These are phyloP conservation scores for Crypturellus undulatus DNA, from an alignment of 2,113 vertebrate genomes.

Conservation along the genomic window DNA sequence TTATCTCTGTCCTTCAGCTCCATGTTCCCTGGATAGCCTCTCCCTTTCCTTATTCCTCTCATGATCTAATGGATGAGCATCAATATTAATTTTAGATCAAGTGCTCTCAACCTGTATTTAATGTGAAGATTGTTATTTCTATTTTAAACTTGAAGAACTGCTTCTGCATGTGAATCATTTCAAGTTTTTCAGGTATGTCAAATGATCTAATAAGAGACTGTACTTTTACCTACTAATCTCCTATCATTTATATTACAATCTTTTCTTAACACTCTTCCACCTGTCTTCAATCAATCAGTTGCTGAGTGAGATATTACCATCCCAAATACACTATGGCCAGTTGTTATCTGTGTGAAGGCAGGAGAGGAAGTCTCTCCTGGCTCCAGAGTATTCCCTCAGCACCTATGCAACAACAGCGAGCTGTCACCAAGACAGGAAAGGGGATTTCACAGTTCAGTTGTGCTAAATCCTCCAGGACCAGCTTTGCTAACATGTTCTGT, in stretches of 20 bases:
- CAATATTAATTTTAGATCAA: neutral
- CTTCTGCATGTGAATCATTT: neutral
- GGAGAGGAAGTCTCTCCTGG: neutral
- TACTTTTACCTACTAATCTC: neutral
- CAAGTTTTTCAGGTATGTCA: neutral
- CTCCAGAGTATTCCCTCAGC: too few relatives aligned
- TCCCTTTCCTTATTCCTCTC: neutral
- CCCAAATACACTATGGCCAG: neutral
- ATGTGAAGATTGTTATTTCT: neutral
- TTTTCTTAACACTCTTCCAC: neutral
- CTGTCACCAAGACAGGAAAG: neutral
- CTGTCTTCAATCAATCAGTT: neutral
- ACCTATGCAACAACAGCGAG: neutral
- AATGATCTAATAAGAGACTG: neutral
- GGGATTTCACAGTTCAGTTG: neutral
- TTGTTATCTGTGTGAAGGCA: neutral
- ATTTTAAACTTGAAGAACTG: neutral
- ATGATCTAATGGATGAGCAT: neutral
- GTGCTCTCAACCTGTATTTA: neutral
- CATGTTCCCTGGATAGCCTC: neutral
- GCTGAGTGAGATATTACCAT: neutral
- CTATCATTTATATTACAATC: neutral
- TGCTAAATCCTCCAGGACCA: neutral
- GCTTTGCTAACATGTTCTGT: neutral
- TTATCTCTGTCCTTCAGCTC: neutral